Evolutionary conservation across 2,797 vertebrate species (phyloP), one percentile per base, ranked within the genome.

Genomic region (Diplodus sargus): DNA sequence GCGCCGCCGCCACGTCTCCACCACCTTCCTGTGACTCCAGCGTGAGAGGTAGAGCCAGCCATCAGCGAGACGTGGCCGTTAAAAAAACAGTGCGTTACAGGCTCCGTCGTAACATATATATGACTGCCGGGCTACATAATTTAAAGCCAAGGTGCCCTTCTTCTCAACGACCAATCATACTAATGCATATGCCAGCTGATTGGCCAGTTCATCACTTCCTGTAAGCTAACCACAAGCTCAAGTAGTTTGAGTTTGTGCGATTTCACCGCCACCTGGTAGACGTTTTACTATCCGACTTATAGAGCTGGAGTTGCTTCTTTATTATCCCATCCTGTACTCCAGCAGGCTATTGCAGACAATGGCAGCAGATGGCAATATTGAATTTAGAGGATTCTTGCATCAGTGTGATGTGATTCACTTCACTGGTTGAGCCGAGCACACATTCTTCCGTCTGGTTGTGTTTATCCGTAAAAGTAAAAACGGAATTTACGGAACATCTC

Each of bases 111-210:
- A 43, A 64, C 70, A 81, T 73, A 56, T 52, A 63, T 61, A 56
- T 43, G 58, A 71, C 5, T 0, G 43, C 23, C 45, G 30, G 59
- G 59, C 59, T 58, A 18, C n/a, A 58, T 82, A 69, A 89, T 82
- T 89, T 83, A 89, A 85, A 84, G 23, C 63, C 83, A 91, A 92
- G 87, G 90, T 94, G 92, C 85, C 93, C 87, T 92, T 90, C 43
- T 43, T 85, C 57, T 87, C 45, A 89, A 83, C 84, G 74, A 74
- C 80, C 76, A 89, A 83, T 88, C 69, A 71, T 34, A 68, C 54
- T 89, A 91, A 93, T 93, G 85, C 63, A 88, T 45, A 58, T 34
- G 56, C 43, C 78, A 61, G 43, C 70, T 71, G 75, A 86, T 74
- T 87, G 79, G 76, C 48, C 60, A 66, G 23, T 84, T 69, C 23